A percentile compares a stretch with the other conserved stretches of the same genome.
These are phyloP conservation scores for Homarus gammarus DNA, from an alignment of 2,888 invertebrate genomes.

Conservation along the genomic window DNA sequence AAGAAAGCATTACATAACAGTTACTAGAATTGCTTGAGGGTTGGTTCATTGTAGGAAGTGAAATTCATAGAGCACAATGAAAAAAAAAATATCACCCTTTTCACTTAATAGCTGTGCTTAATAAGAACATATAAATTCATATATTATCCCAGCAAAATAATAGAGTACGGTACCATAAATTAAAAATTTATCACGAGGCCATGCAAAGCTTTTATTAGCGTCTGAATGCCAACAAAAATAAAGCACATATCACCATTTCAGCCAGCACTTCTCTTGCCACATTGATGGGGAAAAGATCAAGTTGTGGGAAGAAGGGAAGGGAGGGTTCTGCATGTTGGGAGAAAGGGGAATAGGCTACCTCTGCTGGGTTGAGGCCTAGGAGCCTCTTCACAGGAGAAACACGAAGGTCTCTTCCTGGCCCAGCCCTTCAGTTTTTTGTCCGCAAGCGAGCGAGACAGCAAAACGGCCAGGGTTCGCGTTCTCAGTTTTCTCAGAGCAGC, in stretches of 20 bases:
- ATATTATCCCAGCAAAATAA: neutral
- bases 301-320: neutral
- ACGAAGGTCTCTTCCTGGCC: constrained; percentile 63
- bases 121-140: neutral
- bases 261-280: neutral
- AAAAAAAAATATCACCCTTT: neutral
- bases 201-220: constrained; percentile 28
- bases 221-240: constrained; percentile 4
- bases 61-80: neutral
- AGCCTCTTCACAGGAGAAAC: constrained; percentile 60
- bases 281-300: neutral
- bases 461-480: constrained; percentile 55
- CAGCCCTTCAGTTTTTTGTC: constrained; percentile 59
- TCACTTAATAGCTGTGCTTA: neutral
- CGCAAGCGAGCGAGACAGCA: constrained; percentile 59
- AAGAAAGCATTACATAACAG: neutral
- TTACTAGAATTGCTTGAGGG: neutral
- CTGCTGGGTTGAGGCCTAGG: constrained; percentile 61
- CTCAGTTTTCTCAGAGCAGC: constrained; percentile 60
- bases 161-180: neutral
- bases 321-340: neutral
- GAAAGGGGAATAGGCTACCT: constrained; percentile 33
- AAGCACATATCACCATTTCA: neutral
- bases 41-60: neutral
- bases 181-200: constrained; percentile 5